phyloP scores from a whole-genome alignment of 1,140 invertebrate genomes.

The Microplitis demolitor region DNA sequence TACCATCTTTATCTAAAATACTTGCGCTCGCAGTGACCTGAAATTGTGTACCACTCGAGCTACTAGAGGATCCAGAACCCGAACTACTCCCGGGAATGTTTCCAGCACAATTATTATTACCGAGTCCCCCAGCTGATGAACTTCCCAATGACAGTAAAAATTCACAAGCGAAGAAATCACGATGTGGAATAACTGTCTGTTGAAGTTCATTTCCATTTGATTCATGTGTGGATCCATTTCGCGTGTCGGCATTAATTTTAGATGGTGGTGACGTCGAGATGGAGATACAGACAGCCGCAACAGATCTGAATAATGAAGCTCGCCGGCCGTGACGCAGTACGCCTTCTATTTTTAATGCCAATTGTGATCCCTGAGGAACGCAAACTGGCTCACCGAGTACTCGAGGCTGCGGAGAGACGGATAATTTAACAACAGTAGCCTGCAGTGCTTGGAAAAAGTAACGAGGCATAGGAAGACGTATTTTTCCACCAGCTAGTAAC shows the following conservation, averaged over 20 bases:
- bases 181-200: slow-evolving; percentile 74
- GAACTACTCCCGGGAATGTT: slow-evolving; percentile 7
- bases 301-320: slow-evolving; percentile 71
- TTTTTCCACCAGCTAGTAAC: slow-evolving; percentile 68
- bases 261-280: slow-evolving; percentile 70
- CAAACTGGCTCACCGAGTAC: slow-evolving; percentile 77
- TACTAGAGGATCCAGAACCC: slow-evolving; percentile 9
- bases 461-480: slow-evolving; percentile 73
- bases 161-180: slow-evolving; percentile 81
- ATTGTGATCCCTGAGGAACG: slow-evolving; percentile 75
- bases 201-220: slow-evolving; percentile 63
- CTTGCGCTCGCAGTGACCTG: slow-evolving; percentile 73
- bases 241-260: slow-evolving; percentile 60
- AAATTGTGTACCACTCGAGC: slow-evolving; percentile 64
- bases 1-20: slow-evolving; percentile 73
- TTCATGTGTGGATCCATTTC: slow-evolving; percentile 41
- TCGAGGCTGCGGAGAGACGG: slow-evolving; percentile 82
- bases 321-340: slow-evolving; percentile 76
- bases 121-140: slow-evolving; percentile 27
- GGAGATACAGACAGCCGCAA: slow-evolving; percentile 73
- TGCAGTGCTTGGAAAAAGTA: slow-evolving; percentile 90
- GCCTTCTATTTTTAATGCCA: slow-evolving; percentile 86
- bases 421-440: slow-evolving; percentile 79
- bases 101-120: slow-evolving; percentile 21
- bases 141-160: slow-evolving; percentile 69